Conservation (phyloP, 2,888 invertebrate genomes). For the Zaprionus lineosus region DNA sequence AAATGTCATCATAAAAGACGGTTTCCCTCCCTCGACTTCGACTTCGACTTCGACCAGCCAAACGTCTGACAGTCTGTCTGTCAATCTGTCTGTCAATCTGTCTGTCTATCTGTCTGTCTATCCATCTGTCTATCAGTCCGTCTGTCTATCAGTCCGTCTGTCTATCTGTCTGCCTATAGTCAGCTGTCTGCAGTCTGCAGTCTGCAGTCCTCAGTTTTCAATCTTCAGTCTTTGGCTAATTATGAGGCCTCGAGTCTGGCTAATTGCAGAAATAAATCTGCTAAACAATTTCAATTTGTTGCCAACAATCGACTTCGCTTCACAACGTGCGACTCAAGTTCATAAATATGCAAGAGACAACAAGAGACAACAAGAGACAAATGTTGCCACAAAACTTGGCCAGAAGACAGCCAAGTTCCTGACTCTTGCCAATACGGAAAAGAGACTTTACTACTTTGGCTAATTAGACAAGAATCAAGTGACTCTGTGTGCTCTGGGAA, state of each 20-base stretch:
- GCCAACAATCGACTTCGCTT: slow-evolving; percentile 22
- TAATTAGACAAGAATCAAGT: slow-evolving; percentile 50
- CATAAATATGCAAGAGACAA: slow-evolving; percentile 73
- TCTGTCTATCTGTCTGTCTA: neutral
- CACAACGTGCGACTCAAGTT: slow-evolving; percentile 27
- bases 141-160: too few species aligned
- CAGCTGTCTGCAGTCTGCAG: too few species aligned
- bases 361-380: too few species aligned
- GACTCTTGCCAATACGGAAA: too few species aligned
- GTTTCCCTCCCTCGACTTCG: neutral
- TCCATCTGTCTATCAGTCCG: too few species aligned
- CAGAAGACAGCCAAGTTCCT: too few species aligned
- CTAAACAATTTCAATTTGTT: slow-evolving; percentile 72
- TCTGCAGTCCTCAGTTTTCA: too few species aligned
- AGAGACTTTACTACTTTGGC: too few species aligned
- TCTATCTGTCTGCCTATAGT: too few species aligned
- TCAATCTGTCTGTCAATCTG: neutral
- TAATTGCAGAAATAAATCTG: slow-evolving; percentile 74
- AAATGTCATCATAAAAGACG: slow-evolving; percentile 41
- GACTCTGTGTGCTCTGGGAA: slow-evolving; percentile 39
- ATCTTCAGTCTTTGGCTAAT: slow-evolving; percentile 37
- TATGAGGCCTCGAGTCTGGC: slow-evolving; percentile 39
- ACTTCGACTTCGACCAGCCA: too few species aligned
- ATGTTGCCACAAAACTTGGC: slow-evolving; percentile 13
- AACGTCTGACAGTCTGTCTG: too few species aligned